phyloP scores from a whole-genome alignment of 1,140 invertebrate species.

The Lucilia cuprina region DNA sequence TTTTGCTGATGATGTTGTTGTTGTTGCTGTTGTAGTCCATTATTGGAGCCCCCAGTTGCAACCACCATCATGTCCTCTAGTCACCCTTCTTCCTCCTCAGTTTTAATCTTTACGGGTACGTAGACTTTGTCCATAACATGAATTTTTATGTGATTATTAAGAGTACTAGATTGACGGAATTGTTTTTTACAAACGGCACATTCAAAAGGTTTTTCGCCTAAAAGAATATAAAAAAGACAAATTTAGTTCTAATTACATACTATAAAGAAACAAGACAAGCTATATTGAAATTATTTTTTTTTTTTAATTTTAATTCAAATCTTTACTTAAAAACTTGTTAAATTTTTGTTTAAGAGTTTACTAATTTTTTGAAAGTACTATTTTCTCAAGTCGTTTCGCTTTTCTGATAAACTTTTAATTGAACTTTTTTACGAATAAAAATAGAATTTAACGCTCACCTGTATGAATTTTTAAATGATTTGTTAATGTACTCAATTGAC shows the following conservation, averaged over 20 bases:
- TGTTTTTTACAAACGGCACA: slow-evolving; percentile 62
- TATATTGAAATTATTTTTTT: too few species aligned
- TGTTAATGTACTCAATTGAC: slow-evolving; percentile 60
- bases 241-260: not conserved
- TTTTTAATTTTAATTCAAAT: too few species aligned
- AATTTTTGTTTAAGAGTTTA: too few species aligned
- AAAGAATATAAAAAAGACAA: slow-evolving; percentile 36
- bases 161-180: slow-evolving; percentile 61
- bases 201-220: slow-evolving; percentile 63
- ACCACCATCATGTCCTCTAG: slow-evolving; percentile 59
- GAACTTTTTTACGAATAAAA: too few species aligned
- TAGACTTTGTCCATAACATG: slow-evolving; percentile 63
- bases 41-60: slow-evolving; percentile 24
- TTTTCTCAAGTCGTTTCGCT: too few species aligned
- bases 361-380: too few species aligned
- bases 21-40: slow-evolving; percentile 38
- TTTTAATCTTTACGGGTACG: slow-evolving; percentile 61
- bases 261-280: too few species aligned
- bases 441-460: slow-evolving; percentile 44
- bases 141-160: slow-evolving; percentile 63
- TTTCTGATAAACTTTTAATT: too few species aligned
- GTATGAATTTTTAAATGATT: slow-evolving; percentile 62
- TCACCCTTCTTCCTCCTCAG: slow-evolving; percentile 62
- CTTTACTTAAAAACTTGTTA: too few species aligned
- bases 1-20: slow-evolving; percentile 48